Percentiles rank a stretch among this genome's conserved stretches.
Conservation (phyloP, 2,113 vertebrate species). For the Macaca nemestrina region DNA sequence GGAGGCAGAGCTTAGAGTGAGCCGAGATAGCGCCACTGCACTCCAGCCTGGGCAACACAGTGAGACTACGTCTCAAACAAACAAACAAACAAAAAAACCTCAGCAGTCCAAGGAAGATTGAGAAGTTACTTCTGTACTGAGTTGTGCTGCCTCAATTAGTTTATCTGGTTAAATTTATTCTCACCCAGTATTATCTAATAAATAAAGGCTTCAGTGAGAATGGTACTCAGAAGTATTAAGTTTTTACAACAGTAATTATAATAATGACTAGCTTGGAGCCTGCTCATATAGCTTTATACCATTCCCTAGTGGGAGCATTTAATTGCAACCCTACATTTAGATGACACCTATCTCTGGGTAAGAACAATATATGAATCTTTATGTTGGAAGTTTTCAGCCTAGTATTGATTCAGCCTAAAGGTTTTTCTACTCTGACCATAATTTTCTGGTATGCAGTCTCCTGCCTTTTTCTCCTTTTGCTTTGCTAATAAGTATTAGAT, state of each 20-base stretch:
- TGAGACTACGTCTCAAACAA: no score
- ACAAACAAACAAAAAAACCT: background rate
- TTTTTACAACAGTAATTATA: background rate
- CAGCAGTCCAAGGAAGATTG: background rate
- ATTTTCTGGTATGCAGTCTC: background rate
- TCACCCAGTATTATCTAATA: background rate
- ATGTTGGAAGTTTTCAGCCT: background rate
- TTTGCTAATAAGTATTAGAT: background rate
- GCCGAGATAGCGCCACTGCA: no score
- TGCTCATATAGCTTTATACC: background rate
- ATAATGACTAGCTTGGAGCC: background rate
- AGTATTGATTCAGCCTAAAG: background rate
- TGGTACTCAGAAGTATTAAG: background rate
- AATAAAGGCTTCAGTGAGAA: background rate
- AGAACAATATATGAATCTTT: background rate
- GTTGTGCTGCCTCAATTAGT: background rate
- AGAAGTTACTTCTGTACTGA: background rate
- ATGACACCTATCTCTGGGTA: background rate
- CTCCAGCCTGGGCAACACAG: no score
- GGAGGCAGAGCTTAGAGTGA: no score
- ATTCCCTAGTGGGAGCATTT: background rate
- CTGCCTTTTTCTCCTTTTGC: background rate
- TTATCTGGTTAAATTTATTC: slow-evolving; percentile 7
- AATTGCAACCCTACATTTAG: background rate
- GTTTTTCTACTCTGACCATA: background rate